Base-by-base conservation (phyloP, 2,797 vertebrate genomes). In the Tangara arthus region DNA sequence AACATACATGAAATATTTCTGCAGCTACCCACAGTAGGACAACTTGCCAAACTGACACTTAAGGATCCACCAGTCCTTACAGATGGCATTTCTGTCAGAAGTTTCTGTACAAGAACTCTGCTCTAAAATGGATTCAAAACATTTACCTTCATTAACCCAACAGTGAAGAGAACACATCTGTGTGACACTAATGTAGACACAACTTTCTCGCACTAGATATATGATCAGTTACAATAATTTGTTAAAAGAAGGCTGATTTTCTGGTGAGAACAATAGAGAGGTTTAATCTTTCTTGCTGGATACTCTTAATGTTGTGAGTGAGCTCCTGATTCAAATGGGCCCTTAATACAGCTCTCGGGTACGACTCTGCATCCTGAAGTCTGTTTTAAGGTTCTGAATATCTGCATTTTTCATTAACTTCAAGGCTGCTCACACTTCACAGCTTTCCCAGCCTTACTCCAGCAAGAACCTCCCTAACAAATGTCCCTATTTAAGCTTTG, bases 21-120 rank as follows among this genome's bases (percentile, higher is more conserved):
- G 94, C 93, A 96, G 94, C 84, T 96, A 96, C 97, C 90, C 92
- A 95, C 94, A 92, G 90, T 17, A 95, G 95, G 95, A 96, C 95
- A 88, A 96, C 89, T 94, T 95, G 81, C 94, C 94, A 93, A 96
- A 85, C 64, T 32, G 94, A 97, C 82, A 90, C 55, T 52, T 23
- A 81, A 63, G 64, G 93, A 92, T 59, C 80, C 5, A 4, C 72
- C 87, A 34, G 55, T 83, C 75, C 9, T 85, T 87, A 93, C 61
- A 72, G 86, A 71, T 50, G 61, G 60, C 12, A 5, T 93, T 89
- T 90, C 55, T 60, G 68, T 87, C 66, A 37, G 41, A 77, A 71
- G 78, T 63, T 89, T 87, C 82, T 73, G 90, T 86, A 89, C 68
- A 64, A 91, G 76, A 91, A 61, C 53, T 92, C 79, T 37, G 88